Base-by-base conservation (phyloP, 2,113 vertebrate species). In the Labeo rohita region DNA sequence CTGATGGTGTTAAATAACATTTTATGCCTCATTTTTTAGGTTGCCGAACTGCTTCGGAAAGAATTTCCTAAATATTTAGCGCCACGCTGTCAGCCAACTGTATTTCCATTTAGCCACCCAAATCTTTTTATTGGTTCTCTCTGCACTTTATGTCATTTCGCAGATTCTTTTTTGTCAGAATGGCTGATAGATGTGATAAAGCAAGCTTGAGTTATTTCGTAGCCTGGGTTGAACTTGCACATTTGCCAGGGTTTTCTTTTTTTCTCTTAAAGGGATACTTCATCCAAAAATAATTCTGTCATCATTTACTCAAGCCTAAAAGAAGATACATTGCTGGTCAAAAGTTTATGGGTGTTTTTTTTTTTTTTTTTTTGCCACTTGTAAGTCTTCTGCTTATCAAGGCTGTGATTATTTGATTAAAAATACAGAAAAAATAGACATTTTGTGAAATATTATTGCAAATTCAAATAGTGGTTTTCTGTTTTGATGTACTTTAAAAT, bases 21-120 rank as follows among this genome's bases (percentile, higher is more conserved):
- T 93, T 91, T 93, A 92, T 91, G 92, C 91, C 83, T 88, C 11
- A 5, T 16, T 83, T 82, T 77, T 61, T 61, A 72, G 70, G 85
- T 89, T 76, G 68, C 82, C 81, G 50, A 36, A 61, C 8, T 34
- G 59, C 39, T 3, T 72, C 45, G 68, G 77, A 84, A 84, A 89
- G 18, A 23, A 80, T 86, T 87, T 50, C 34, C 10, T 21, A 50
- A 21, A 18, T 36, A 39, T 13, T 70, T 23, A 82, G 84, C 36
- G 13, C 36, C 74, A 49, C 56, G 9, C 83, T 65, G 36, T 13
- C 59, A 54, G 76, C 36, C 76, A 65, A n/a, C 65, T 0, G 66
- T 16, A 52, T 86, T 89, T 92, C 88, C 89, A 89, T 91, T 90
- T 86, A 88, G 85, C 66, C 83, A 85, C 12, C 80, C 85, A 87